Base-by-base conservation (phyloP, 2,797 vertebrate species). In the Syngnathus acus region DNA sequence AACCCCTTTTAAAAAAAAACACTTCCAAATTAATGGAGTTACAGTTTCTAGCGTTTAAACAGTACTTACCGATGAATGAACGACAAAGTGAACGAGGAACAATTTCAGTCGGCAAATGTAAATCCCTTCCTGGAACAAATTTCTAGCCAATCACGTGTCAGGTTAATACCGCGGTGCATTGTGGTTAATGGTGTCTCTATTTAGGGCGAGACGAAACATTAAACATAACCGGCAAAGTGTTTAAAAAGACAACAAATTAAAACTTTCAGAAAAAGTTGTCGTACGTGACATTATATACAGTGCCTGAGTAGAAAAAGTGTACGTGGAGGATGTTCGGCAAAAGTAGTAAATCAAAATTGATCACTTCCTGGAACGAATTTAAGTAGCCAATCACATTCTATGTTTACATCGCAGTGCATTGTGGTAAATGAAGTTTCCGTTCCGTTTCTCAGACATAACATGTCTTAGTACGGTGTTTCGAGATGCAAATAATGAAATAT, bases 31-130 rank as follows among this genome's bases (percentile, higher is more conserved):
- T 26, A 6, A 4, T 26, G 6, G 4, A 45, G 16, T 1, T 3
- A 42, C 60, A 14, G 10, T 23, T 23, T 45, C 5, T 43, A 3
- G 4, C 5, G 11, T 43, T 62, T 43, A 40, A 62, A 26, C n/a
- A 62, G 42, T 14, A 45, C 40, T 32, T 62, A 45, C 60, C 32
- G 32, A 32, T 23, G 13, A 26, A n/a, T 6, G 2, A 2, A 62
- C 10, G 39, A 23, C 21, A 13, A 16, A 17, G 17, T 50, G 38
- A 39, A 43, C 9, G 71, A 68, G 65, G 62, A 47, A 64, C 72
- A 68, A 77, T 86, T 82, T 83, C 66, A 69, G 83, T 87, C 84
- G 83, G 81, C 81, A 60, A 82, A 84, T 45, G 16, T 47, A 75
- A 47, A 62, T 45, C 50, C 16, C 64, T 65, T 65, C 64, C 64